These are phyloP conservation scores for Falco berigora DNA, from an alignment of 2,797 vertebrate genomes.

Conservation along the genomic window DNA sequence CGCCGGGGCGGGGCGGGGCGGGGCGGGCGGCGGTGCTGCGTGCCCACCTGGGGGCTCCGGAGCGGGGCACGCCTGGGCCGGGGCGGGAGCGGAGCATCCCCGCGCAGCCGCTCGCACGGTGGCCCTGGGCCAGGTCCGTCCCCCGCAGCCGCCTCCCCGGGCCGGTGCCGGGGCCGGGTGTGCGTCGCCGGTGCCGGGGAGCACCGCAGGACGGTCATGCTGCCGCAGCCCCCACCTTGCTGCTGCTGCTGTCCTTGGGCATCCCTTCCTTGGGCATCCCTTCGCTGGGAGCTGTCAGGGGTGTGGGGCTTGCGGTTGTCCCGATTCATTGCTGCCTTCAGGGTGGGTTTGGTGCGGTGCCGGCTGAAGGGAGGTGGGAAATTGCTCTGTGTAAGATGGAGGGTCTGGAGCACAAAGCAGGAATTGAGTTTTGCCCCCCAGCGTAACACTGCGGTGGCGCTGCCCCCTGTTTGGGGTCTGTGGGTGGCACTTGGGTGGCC, in stretches of 20 bases:
- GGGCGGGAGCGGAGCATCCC: background rate
- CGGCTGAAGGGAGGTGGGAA: background rate
- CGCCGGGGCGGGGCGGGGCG: too few relatives aligned
- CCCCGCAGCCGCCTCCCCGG: background rate
- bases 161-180: background rate
- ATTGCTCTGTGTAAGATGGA: background rate
- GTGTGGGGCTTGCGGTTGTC: background rate
- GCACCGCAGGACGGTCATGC: background rate
- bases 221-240: background rate
- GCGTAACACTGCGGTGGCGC: background rate
- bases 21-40: too few relatives aligned
- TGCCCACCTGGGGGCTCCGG: background rate
- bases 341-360: background rate
- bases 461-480: background rate
- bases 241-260: background rate
- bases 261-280: background rate
- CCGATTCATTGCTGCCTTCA: background rate
- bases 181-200: too few relatives aligned
- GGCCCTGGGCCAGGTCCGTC: background rate
- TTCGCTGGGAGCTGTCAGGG: background rate
- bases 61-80: background rate
- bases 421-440: background rate
- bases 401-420: background rate
- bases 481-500: accelerated
- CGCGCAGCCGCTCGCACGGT: background rate